Conservation (phyloP, 2,797 vertebrate species). For the Tragelaphus oryx region DNA sequence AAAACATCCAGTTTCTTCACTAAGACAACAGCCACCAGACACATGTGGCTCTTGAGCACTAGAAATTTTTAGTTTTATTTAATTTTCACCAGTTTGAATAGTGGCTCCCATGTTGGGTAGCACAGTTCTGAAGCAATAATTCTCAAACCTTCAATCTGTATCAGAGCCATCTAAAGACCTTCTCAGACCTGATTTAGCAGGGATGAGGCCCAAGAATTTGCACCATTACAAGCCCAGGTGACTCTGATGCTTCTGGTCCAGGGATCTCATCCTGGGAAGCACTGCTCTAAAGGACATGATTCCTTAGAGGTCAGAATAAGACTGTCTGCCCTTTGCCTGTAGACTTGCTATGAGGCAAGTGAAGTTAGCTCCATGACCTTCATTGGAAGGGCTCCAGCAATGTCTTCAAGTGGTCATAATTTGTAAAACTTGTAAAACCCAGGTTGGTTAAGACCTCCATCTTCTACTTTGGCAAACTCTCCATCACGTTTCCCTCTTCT, state of each 20-base stretch:
- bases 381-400: background rate
- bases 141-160: background rate
- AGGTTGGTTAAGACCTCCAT: background rate
- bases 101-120: background rate
- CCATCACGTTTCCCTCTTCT: background rate
- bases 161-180: background rate
- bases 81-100: background rate
- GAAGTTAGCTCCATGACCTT: background rate
- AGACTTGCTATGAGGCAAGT: background rate
- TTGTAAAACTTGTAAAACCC: background rate
- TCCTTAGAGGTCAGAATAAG: background rate
- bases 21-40: background rate
- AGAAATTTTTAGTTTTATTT: background rate
- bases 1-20: background rate
- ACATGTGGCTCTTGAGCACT: background rate
- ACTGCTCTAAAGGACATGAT: background rate
- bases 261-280: background rate
- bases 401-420: background rate
- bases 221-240: background rate
- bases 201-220: background rate
- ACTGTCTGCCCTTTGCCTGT: background rate
- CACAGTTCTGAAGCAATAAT: background rate
- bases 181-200: background rate
- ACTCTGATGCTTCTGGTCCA: background rate
- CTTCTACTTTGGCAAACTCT: background rate